Base-by-base conservation (phyloP, 2,797 vertebrate genomes). In the Cheirogaleus major region DNA sequence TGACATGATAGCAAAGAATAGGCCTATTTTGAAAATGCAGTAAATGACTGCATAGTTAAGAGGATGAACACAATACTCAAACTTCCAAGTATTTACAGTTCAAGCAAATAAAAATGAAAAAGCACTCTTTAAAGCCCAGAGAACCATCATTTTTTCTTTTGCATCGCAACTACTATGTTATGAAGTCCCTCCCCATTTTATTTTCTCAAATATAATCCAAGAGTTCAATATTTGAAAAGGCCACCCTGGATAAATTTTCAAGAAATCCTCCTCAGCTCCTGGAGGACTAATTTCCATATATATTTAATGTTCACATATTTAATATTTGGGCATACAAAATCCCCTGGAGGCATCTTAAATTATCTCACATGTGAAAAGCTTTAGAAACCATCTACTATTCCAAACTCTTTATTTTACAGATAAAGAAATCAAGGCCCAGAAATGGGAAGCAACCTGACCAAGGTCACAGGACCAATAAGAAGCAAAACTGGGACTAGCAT, bases 401-500 rank as follows among this genome's bases (percentile, higher is more conserved):
- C 41, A 78, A 87, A 85, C 10, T 32, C 13, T 61, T 93, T n/a
- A 88, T 90, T 96, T 95, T 94, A 88, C 32, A 48, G 41, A 93
- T 80, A 61, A 73, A 94, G 65, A 95, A 96, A 95, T 89, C 76
- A 93, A 89, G 65, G 93, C 76, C 38, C 48, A 91, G 80, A 84
- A 94, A 92, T 73, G 69, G 63, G 55, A 92, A 95, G 59, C 88
- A 95, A 93, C 43, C 76, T 79, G 48, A 96, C 55, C 87, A 97
- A 97, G 94, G 97, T 97, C 96, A 97, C 38, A 86, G 61, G 67
- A 22, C 45, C 78, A 95, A 78, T 67, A 97, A 95, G 43, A 95
- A 95, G 61, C 57, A 89, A 82, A 78, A 69, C 27, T 87, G 35
- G 32, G 25, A 79, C 57, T 70, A 79, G 57, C 45, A 82, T 69